Percentiles rank a stretch among this genome's conserved stretches.
These are phyloP conservation scores for Alosa sapidissima DNA, from an alignment of 2,797 vertebrate species.

Conservation along the genomic window DNA sequence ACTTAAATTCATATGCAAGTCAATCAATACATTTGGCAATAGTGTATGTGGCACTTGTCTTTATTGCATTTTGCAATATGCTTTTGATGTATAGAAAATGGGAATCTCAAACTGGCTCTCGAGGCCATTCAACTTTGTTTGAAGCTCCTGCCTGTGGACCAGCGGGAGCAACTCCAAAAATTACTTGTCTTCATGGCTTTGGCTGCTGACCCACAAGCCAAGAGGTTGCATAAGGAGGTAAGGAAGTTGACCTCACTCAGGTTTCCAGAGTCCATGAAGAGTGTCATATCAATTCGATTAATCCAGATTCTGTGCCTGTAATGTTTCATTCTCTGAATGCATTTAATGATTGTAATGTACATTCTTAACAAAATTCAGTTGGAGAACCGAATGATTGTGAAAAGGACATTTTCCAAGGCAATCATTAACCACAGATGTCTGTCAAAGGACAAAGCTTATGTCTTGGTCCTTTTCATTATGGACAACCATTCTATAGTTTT, in stretches of 20 bases:
- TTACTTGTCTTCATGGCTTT: constrained; percentile 88
- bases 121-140: constrained; percentile 89
- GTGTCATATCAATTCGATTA: neutral
- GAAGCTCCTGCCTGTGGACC: constrained; percentile 82
- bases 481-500: constrained; percentile 89
- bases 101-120: constrained; percentile 79
- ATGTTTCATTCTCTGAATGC: constrained; percentile 12
- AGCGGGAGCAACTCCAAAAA: constrained; percentile 84
- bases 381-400: constrained; percentile 89
- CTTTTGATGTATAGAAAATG: constrained; percentile 67
- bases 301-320: neutral
- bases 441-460: constrained; percentile 86
- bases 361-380: constrained; percentile 64
- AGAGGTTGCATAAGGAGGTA: constrained; percentile 86
- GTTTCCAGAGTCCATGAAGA: neutral
- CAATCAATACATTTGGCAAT: no score
- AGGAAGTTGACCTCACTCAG: neutral
- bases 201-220: constrained; percentile 77
- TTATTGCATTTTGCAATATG: neutral
- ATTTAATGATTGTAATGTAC: neutral
- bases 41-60: no score
- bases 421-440: constrained; percentile 83
- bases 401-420: constrained; percentile 84
- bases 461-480: constrained; percentile 90
- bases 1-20: no score